A percentile compares a stretch with the other conserved stretches of the same genome.
Conservation (phyloP, 2,113 vertebrate genomes). For the Gavialis gangeticus region DNA sequence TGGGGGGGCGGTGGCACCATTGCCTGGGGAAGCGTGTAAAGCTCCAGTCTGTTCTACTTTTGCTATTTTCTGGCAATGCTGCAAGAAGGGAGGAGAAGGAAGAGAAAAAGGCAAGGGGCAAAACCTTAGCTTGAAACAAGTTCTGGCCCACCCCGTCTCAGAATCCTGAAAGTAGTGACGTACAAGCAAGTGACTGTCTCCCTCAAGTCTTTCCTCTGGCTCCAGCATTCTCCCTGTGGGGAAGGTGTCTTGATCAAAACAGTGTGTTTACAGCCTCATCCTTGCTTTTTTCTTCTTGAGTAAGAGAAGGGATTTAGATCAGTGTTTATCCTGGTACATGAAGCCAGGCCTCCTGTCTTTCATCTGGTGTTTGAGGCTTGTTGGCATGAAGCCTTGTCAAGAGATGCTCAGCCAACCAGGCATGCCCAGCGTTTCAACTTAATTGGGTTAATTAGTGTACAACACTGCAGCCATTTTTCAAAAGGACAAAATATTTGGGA, state of each 20-base stretch:
- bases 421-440: background rate
- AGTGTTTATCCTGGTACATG: rapidly evolving
- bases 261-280: background rate
- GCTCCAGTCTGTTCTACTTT: background rate
- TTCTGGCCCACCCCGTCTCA: background rate
- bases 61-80: background rate
- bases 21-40: background rate
- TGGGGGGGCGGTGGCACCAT: background rate
- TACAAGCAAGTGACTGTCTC: background rate
- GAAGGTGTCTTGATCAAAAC: background rate
- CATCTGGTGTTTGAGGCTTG: background rate
- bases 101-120: background rate
- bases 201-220: background rate
- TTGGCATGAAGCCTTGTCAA: rapidly evolving
- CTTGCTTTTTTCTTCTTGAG: rapidly evolving
- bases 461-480: background rate
- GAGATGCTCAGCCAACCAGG: background rate
- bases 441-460: background rate
- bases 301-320: background rate
- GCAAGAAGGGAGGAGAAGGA: background rate
- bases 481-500: background rate
- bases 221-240: background rate
- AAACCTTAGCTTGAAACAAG: rapidly evolving
- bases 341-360: background rate
- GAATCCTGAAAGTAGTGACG: rapidly evolving